phyloP scores from a whole-genome alignment of 1,140 invertebrate species.

The Papilio glaucus region DNA sequence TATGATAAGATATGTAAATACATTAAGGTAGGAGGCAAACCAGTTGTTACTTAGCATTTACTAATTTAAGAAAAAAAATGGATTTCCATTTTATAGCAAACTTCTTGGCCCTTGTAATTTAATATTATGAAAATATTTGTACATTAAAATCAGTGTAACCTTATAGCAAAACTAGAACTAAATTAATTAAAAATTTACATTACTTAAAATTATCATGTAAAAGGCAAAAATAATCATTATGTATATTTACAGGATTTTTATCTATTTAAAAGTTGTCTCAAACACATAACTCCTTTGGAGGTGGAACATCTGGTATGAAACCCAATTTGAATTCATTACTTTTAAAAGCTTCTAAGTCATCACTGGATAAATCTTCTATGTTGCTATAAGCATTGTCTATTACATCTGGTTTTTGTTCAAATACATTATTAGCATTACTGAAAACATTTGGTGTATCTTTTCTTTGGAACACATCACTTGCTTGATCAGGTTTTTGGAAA shows the following conservation, averaged over 20 bases:
- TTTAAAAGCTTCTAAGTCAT: conserved; percentile 67
- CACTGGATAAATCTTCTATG: conserved; percentile 56
- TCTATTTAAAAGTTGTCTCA: conserved; percentile 14
- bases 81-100: no score
- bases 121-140: no score
- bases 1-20: no score
- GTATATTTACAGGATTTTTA: neutral
- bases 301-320: conserved; percentile 70
- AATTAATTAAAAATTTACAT: no score
- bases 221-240: neutral
- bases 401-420: conserved; percentile 42
- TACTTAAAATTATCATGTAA: neutral
- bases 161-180: no score
- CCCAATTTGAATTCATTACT: conserved; percentile 66
- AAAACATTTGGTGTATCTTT: conserved; percentile 51
- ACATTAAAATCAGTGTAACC: no score
- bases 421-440: conserved; percentile 49
- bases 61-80: no score
- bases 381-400: conserved; percentile 66
- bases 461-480: conserved; percentile 20
- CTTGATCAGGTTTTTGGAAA: conserved; percentile 51
- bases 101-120: no score
- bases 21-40: no score
- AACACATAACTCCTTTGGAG: conserved; percentile 61
- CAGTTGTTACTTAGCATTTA: no score